Percentiles rank a stretch among this genome's conserved stretches.
These are phyloP conservation scores for Heterotilapia buettikoferi DNA, from an alignment of 2,113 vertebrate genomes.

Conservation along the genomic window DNA sequence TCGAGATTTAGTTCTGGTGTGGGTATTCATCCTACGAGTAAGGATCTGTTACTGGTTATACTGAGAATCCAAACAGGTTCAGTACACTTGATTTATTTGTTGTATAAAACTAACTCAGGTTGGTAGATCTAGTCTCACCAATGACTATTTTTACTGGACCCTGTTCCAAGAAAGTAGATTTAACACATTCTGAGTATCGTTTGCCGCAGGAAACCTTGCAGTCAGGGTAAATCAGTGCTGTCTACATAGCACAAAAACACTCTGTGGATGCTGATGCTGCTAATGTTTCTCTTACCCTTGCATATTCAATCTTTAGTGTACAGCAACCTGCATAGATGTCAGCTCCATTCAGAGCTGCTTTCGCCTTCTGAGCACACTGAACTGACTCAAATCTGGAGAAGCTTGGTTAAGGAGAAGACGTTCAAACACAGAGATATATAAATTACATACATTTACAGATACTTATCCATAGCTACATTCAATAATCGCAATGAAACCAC, in stretches of 20 bases:
- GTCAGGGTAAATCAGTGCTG: not conserved
- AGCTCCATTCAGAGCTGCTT: slow-evolving; percentile 93
- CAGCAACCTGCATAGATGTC: slow-evolving; percentile 98
- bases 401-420: slow-evolving; percentile 76
- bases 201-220: not conserved
- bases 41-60: not conserved
- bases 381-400: slow-evolving; percentile 84
- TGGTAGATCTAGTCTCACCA: not conserved
- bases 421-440: not conserved
- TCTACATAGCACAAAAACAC: not conserved
- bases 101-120: not conserved
- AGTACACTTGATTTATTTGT: accelerated
- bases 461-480: not conserved
- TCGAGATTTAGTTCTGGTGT: accelerated
- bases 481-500: not conserved
- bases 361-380: slow-evolving; percentile 93
- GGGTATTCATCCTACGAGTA: accelerated
- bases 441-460: not conserved
- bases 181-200: not conserved
- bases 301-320: slow-evolving; percentile 97
- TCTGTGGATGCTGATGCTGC: not conserved
- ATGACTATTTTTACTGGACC: not conserved
- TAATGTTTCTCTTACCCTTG: slow-evolving; percentile 78
- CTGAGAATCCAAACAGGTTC: not conserved
- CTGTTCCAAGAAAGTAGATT: not conserved